Evolutionary conservation across 92 coral and sea anemone genomes (phyloP).

Genomic region (Epizoanthus rinbou): DNA sequence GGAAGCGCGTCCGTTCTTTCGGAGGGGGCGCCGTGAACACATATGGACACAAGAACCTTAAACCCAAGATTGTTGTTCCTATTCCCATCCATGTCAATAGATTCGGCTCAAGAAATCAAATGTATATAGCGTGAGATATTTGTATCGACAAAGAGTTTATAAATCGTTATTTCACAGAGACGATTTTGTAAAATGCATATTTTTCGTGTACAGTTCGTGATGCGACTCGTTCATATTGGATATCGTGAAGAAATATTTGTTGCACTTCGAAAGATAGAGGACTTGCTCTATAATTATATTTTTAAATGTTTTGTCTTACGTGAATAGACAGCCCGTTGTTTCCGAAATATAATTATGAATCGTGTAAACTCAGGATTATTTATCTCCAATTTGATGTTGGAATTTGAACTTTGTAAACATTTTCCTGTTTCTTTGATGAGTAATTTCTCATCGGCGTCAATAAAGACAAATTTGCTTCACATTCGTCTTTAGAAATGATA

Average conservation of each 20-base stretch:
- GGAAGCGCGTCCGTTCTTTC: conserved; percentile 95
- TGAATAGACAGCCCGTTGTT: neutral
- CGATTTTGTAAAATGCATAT: conserved; percentile 22
- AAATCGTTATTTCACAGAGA: neutral
- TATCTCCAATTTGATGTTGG: conserved; percentile 32
- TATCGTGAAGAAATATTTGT: neutral
- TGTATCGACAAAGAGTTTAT: conserved; percentile 3
- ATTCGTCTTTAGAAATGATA: neutral
- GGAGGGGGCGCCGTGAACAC: conserved; percentile 59
- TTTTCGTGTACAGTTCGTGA: conserved; percentile 33
- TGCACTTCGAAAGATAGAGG: neutral
- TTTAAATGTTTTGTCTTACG: neutral
- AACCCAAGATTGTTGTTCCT: conserved; percentile 94
- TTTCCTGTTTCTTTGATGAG: conserved; percentile 21
- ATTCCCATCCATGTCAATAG: conserved; percentile 96
- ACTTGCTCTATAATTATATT: conserved; percentile 1
- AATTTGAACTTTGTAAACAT: conserved; percentile 28
- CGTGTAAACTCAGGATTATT: conserved; percentile 7
- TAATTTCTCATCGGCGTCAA: neutral
- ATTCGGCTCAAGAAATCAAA: conserved; percentile 73
- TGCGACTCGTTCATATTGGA: conserved; percentile 24
- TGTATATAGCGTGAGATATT: conserved; percentile 62
- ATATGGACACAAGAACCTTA: conserved; percentile 79
- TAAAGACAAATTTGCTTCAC: neutral
- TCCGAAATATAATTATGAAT: conserved; percentile 30